A percentile compares a stretch with the other conserved stretches of the same genome.
These are phyloP conservation scores for Nephrotoma flavescens DNA, from an alignment of 2,888 invertebrate species.

Conservation along the genomic window DNA sequence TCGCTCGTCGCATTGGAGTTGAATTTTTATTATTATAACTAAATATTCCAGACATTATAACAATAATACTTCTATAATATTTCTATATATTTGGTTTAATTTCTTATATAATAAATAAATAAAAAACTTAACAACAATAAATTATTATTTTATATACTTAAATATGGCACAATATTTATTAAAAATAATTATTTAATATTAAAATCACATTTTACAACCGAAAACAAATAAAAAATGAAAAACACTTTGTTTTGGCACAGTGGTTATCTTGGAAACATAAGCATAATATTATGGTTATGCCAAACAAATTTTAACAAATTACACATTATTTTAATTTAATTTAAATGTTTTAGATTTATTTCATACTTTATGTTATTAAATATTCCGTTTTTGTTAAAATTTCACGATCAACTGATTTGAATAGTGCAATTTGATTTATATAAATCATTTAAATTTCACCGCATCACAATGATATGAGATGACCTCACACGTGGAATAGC, in stretches of 20 bases:
- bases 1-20: constrained; percentile 23
- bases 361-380: background rate
- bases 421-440: background rate
- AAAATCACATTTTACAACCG: background rate
- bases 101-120: background rate
- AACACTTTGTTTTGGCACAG: constrained; percentile 1
- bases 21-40: constrained; percentile 21
- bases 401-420: background rate
- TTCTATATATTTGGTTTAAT: background rate
- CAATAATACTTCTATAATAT: background rate
- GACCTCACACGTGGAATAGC: background rate
- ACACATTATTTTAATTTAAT: background rate
- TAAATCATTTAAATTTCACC: background rate
- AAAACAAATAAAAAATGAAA: background rate
- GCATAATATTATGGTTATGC: background rate
- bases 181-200: background rate
- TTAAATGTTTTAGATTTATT: background rate
- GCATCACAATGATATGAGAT: background rate
- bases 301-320: background rate
- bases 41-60: constrained; percentile 29
- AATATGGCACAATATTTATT: background rate
- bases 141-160: background rate
- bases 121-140: background rate
- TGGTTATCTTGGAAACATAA: constrained; percentile 2
- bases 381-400: background rate